These are phyloP conservation scores for Drosophila repletoides DNA, from an alignment of 1,140 invertebrate species.

Conservation along the genomic window DNA sequence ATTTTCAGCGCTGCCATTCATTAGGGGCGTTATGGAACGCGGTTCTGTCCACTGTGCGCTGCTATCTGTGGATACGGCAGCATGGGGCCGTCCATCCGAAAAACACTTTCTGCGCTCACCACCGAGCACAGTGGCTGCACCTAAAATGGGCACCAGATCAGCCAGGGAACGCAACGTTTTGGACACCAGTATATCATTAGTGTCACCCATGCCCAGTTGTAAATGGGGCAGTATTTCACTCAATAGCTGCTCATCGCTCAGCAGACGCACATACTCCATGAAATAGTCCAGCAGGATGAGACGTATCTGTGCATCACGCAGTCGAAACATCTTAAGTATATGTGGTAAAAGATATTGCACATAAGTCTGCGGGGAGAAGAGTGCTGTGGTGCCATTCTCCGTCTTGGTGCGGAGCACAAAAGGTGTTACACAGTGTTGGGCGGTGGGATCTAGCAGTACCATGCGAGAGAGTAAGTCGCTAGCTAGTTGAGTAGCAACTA, in stretches of 20 bases:
- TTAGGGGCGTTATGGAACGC: constrained; percentile 76
- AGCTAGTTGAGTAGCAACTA: constrained; percentile 90
- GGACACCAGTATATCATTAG: constrained; percentile 90
- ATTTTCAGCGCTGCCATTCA: constrained; percentile 53
- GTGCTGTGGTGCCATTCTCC: constrained; percentile 80
- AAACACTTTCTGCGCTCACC: constrained; percentile 91
- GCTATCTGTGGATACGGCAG: constrained; percentile 51
- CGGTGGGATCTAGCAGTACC: constrained; percentile 90
- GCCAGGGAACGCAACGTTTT: constrained; percentile 90
- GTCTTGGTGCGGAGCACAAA: constrained; percentile 88
- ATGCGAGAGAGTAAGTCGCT: constrained; percentile 90
- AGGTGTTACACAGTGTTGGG: constrained; percentile 89
- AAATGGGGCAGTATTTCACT: constrained; percentile 88
- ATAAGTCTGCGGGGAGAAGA: constrained; percentile 87
- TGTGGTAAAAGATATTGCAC: constrained; percentile 88
- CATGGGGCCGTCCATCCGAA: constrained; percentile 89
- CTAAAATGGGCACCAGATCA: constrained; percentile 91
- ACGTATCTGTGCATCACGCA: constrained; percentile 89
- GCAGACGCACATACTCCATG: constrained; percentile 87
- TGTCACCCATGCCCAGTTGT: constrained; percentile 92
- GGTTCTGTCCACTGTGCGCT: constrained; percentile 59
- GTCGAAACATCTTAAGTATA: constrained; percentile 89
- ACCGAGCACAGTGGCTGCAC: constrained; percentile 89
- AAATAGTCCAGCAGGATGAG: constrained; percentile 88
- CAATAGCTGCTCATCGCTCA: constrained; percentile 88